Conservation (phyloP, 2,797 vertebrate genomes). For the Anabas testudineus region DNA sequence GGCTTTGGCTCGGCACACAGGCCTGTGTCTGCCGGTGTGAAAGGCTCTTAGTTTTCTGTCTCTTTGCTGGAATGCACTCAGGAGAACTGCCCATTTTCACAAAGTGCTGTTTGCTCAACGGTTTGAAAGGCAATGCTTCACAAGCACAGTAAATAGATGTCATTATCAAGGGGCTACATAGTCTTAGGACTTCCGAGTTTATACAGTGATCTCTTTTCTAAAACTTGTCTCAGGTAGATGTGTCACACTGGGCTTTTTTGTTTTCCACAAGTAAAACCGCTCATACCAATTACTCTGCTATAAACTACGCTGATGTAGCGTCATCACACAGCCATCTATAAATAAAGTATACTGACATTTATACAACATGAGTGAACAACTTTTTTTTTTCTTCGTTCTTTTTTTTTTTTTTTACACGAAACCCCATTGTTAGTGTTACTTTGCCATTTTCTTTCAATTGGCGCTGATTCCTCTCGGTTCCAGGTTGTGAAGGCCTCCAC, state of each 20-base stretch:
- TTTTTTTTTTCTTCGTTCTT: slow-evolving; percentile 73
- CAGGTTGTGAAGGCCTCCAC: slow-evolving; percentile 84
- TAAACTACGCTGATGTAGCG: slow-evolving; percentile 37
- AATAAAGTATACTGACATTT: slow-evolving; percentile 78
- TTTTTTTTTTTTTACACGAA: slow-evolving; percentile 67
- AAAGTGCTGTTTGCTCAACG: slow-evolving; percentile 84
- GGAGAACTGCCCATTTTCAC: slow-evolving; percentile 85
- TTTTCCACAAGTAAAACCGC: slow-evolving; percentile 32
- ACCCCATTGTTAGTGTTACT: slow-evolving; percentile 78
- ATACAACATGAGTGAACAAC: slow-evolving; percentile 63
- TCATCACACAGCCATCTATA: slow-evolving; percentile 50
- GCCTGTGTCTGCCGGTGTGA: slow-evolving; percentile 76
- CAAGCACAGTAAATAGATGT: slow-evolving; percentile 83
- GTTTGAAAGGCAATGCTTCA: slow-evolving; percentile 83
- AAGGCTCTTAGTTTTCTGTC: slow-evolving; percentile 81
- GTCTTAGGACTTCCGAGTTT: slow-evolving; percentile 65
- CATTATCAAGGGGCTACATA: slow-evolving; percentile 80
- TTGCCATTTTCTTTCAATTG: slow-evolving; percentile 82
- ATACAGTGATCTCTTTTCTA: slow-evolving; percentile 45
- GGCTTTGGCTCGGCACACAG: slow-evolving; percentile 50
- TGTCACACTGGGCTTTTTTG: slow-evolving; percentile 23
- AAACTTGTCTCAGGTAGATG: slow-evolving; percentile 37
- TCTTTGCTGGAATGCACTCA: slow-evolving; percentile 78
- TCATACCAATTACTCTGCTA: slow-evolving; percentile 29
- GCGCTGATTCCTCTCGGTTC: slow-evolving; percentile 81